Evolutionary conservation across 2,888 invertebrate species (phyloP).

Genomic region (Pseudoips prasinana): DNA sequence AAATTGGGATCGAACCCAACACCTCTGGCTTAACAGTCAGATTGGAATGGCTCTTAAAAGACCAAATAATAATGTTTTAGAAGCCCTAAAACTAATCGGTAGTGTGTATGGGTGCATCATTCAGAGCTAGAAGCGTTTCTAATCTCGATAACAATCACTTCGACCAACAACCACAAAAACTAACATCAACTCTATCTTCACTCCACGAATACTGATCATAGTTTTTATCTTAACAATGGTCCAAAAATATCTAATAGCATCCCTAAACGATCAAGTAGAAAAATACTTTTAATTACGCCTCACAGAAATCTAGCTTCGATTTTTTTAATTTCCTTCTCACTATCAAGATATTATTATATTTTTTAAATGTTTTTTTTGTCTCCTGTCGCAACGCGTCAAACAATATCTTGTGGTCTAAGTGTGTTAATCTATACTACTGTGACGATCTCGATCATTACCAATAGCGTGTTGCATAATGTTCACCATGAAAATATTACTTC

Average conservation of each 20-base stretch:
- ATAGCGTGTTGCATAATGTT: conserved; percentile 61
- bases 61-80: no score
- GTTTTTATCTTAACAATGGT: conserved; percentile 78
- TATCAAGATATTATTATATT: conserved; percentile 41
- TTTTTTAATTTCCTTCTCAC: conserved; percentile 49
- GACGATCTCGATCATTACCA: conserved; percentile 63
- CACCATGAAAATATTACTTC: conserved; percentile 45
- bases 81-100: conserved; percentile 23
- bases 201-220: conserved; percentile 74
- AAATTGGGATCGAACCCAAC: no score
- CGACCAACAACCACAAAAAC: conserved; percentile 63
- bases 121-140: conserved; percentile 59
- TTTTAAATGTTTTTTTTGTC: conserved; percentile 41
- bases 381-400: conserved; percentile 53
- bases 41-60: no score
- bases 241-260: conserved; percentile 81
- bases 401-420: conserved; percentile 66
- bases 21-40: no score
- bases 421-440: conserved; percentile 74
- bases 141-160: conserved; percentile 59
- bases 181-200: conserved; percentile 59
- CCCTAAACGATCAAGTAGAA: conserved; percentile 80
- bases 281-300: conserved; percentile 75
- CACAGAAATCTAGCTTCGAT: conserved; percentile 66
- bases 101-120: conserved; percentile 49